phyloP scores from a whole-genome alignment of 2,888 invertebrate species.

The Trichopria drosophilae region DNA sequence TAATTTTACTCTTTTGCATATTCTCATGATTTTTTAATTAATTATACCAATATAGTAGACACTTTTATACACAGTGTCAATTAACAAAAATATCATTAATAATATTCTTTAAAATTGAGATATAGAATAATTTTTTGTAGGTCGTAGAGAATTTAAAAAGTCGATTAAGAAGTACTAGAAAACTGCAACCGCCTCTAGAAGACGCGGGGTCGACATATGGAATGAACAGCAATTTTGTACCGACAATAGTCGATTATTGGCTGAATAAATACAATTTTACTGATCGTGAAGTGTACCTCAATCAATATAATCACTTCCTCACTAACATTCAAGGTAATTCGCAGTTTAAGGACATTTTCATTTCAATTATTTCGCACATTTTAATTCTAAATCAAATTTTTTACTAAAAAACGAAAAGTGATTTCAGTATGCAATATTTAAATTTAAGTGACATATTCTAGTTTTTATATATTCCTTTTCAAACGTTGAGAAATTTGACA shows the following conservation, averaged over 20 bases:
- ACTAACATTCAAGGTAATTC: conserved; percentile 50
- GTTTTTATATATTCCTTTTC: too few species aligned
- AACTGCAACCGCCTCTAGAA: conserved; percentile 38
- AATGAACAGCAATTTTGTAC: conserved; percentile 58
- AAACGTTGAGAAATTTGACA: too few species aligned
- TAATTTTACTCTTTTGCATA: conserved; percentile 1
- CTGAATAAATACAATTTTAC: conserved; percentile 63
- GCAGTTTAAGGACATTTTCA: conserved; percentile 33
- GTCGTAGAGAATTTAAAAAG: conserved; percentile 52
- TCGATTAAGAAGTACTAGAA: conserved; percentile 52
- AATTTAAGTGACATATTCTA: too few species aligned
- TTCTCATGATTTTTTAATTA: background rate
- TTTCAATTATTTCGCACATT: background rate
- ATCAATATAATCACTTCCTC: conserved; percentile 58
- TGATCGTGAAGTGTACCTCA: conserved; percentile 60
- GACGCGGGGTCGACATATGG: conserved; percentile 59
- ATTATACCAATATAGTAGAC: background rate
- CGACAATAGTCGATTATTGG: conserved; percentile 62
- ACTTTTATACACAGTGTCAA: too few species aligned
- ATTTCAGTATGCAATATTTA: too few species aligned
- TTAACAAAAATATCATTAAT: too few species aligned
- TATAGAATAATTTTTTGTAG: conserved; percentile 38
- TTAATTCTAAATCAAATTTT: conserved; percentile 1
- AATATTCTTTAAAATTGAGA: background rate
- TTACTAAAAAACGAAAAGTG: too few species aligned